Evolutionary conservation across 2,888 invertebrate species (phyloP), one percentile per base, ranked within the genome.

Genomic region (Caenorhabditis wallacei): DNA sequence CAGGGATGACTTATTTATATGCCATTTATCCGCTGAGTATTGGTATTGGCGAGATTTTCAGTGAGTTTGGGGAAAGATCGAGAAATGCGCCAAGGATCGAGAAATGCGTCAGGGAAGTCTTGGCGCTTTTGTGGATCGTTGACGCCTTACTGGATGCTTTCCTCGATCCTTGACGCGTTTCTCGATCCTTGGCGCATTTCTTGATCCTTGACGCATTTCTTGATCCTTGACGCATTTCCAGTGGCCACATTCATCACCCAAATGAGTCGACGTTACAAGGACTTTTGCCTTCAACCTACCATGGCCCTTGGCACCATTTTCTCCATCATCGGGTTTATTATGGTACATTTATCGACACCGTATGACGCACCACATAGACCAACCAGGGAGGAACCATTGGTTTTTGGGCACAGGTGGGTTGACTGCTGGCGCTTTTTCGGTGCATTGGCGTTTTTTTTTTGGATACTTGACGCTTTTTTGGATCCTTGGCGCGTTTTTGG

Each of bases 31-130:
- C 37, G 37, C n/a, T 66, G 5, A 75, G 84, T 53, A 78, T 84
- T 16, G 88, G 88, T 46, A 35, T 70, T n/a, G 88, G 88, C 20
- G 86, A 85, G n/a, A 82, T 84, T 37, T 53, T 84, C 3, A 87
- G 86, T 86, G 40, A 68, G 87, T 69, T 57, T 61, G 0, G 26
- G 8, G 13, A 2, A 40, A 13, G 20, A 48, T n/a, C 10, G 26
- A 26, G 20, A 40, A 48, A 7, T n/a, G 51, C 51, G 51, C 51
- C 51, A 51, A 51, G 20, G 18, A 54, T 24, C 26, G 54, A 54
- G 16, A 54, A 22, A 24, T 24, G 40, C 10, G 40, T 40, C 40
- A 40, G 13, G 30, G 30, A 30, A 8, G 3, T 30, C 3, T 30
- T 30, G 30, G 8, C 30, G 30, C 30, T 5, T 5, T 30, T 30